Evolutionary conservation across 2,888 invertebrate genomes (phyloP).

Genomic region (Xylocampa areola): DNA sequence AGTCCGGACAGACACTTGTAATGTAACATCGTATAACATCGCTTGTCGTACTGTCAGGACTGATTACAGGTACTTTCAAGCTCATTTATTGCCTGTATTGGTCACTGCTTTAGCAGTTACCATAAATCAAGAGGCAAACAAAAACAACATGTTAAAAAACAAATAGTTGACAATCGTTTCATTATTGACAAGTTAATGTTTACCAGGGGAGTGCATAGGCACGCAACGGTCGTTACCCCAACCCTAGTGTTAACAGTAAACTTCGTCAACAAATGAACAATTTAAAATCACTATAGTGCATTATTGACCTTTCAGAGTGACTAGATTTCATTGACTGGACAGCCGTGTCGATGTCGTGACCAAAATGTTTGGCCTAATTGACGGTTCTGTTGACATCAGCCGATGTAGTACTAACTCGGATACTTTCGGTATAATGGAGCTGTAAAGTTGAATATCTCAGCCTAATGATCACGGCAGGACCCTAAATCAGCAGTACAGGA

Average conservation of each 20-base stretch:
- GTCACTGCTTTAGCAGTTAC: too few species aligned
- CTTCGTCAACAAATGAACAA: slow-evolving; percentile 22
- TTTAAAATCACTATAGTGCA: slow-evolving; percentile 31
- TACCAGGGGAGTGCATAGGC: slow-evolving; percentile 12
- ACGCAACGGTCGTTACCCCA: slow-evolving; percentile 20
- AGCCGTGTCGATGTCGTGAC: slow-evolving; percentile 34
- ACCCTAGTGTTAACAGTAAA: slow-evolving; percentile 24
- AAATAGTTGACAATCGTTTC: slow-evolving; percentile 32
- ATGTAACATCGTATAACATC: too few species aligned
- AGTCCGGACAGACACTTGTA: too few species aligned
- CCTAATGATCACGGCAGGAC: too few species aligned
- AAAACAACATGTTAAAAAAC: too few species aligned
- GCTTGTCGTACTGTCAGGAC: too few species aligned
- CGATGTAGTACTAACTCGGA: neutral
- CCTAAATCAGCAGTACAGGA: too few species aligned
- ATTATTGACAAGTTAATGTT: slow-evolving; percentile 38
- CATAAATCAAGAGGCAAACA: too few species aligned
- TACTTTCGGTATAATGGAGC: neutral
- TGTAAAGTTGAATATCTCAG: neutral
- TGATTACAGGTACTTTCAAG: too few species aligned
- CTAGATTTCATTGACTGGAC: slow-evolving; percentile 19
- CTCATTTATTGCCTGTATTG: too few species aligned
- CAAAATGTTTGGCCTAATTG: slow-evolving; percentile 37
- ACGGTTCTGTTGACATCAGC: slow-evolving; percentile 27
- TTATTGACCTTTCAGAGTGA: slow-evolving; percentile 7